Conservation (phyloP, 2,888 invertebrate species). For the Caenorhabditis doughertyi region DNA sequence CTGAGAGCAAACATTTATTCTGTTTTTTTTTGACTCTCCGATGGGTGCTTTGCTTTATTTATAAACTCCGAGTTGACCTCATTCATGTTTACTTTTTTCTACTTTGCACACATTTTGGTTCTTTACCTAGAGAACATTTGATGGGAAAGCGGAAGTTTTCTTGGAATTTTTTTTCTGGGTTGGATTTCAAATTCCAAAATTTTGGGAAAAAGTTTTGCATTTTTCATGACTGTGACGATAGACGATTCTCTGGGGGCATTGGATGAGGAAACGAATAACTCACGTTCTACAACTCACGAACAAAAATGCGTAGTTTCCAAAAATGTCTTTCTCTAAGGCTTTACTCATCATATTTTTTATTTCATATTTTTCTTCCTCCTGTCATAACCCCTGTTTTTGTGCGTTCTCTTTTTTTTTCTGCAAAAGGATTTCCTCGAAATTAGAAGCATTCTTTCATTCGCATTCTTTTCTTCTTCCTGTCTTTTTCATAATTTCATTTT, state of each 20-base stretch:
- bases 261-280: slow-evolving; percentile 4
- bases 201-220: slow-evolving; percentile 47
- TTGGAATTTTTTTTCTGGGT: neutral
- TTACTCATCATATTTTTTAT: slow-evolving; percentile 24
- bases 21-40: slow-evolving; percentile 23
- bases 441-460: slow-evolving; percentile 12
- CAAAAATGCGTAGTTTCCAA: neutral
- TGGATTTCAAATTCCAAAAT: slow-evolving; percentile 14
- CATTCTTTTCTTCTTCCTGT: neutral
- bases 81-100: slow-evolving; percentile 49
- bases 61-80: slow-evolving; percentile 54
- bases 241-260: slow-evolving; percentile 38
- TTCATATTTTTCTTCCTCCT: slow-evolving; percentile 1
- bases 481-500: slow-evolving; percentile 26
- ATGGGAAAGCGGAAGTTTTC: slow-evolving; percentile 31
- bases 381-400: slow-evolving; percentile 5
- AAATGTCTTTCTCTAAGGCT: neutral
- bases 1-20: slow-evolving; percentile 26
- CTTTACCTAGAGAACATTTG: slow-evolving; percentile 19
- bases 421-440: slow-evolving; percentile 9
- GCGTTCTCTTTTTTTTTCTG: neutral
- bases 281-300: slow-evolving; percentile 40
- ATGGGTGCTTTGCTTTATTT: slow-evolving; percentile 45
- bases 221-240: slow-evolving; percentile 51
- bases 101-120: slow-evolving; percentile 36